A percentile compares a stretch with the other conserved stretches of the same genome.
Evolutionary conservation across 2,888 invertebrate species (phyloP).

Genomic region (Eupeodes latifasciatus): DNA sequence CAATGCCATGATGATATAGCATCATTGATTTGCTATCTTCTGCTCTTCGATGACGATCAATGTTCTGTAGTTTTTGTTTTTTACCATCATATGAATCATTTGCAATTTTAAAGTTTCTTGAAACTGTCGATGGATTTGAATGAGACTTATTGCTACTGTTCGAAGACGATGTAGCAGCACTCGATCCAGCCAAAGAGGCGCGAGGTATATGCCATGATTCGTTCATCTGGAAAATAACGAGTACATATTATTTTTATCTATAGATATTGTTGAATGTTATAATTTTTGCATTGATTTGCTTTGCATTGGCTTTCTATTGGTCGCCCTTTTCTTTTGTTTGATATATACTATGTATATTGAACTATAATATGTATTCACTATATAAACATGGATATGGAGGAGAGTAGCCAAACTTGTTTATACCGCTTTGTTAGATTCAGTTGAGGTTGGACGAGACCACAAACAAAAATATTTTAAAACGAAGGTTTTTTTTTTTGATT

Average conservation of each 20-base stretch:
- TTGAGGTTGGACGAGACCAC: background rate
- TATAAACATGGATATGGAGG: background rate
- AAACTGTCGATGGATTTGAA: conserved; percentile 79
- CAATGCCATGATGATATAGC: background rate
- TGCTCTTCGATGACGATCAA: conserved; percentile 19
- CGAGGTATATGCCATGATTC: conserved; percentile 92
- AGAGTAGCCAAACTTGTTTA: conserved; percentile 57
- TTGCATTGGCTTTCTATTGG: background rate
- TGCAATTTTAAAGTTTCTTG: conserved; percentile 61
- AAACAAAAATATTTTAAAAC: conserved; percentile 4
- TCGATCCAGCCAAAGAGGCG: conserved; percentile 88
- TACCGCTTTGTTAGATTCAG: conserved; percentile 25
- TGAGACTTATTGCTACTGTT: conserved; percentile 81
- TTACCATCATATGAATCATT: conserved; percentile 8
- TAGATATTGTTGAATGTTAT: background rate
- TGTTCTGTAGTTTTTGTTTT: background rate
- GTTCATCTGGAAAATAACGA: conserved; percentile 81
- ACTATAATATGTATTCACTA: conserved; percentile 48
- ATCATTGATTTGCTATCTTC: background rate
- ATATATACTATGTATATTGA: conserved; percentile 2
- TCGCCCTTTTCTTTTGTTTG: conserved; percentile 39
- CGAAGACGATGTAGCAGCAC: conserved; percentile 79
- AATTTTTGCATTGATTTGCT: conserved; percentile 1
- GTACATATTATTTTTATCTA: background rate
- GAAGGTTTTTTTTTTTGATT: background rate